A percentile compares a stretch with the other conserved stretches of the same genome.
phyloP scores from a whole-genome alignment of 1,140 invertebrate species.

The Halictus rubicundus region DNA sequence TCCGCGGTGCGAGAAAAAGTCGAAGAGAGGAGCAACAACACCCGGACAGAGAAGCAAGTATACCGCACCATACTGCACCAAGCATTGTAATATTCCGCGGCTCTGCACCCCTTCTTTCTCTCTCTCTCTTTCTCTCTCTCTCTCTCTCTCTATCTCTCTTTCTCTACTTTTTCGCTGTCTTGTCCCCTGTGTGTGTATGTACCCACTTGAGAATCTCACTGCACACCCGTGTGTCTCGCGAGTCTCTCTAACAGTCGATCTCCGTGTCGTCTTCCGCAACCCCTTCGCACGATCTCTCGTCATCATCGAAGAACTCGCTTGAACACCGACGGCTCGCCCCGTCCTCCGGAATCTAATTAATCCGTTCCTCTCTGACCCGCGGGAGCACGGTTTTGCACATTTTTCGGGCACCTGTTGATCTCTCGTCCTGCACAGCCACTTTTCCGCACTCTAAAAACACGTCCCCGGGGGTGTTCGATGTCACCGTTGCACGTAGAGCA shows the following conservation, averaged over 20 bases:
- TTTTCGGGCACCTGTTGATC: slow-evolving; percentile 53
- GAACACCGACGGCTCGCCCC: not conserved
- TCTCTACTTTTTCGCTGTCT: no score
- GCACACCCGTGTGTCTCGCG: no score
- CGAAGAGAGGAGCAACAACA: no score
- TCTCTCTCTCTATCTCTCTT: not conserved
- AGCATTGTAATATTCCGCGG: not conserved
- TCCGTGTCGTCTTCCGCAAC: no score
- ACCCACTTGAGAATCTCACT: no score
- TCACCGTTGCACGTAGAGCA: slow-evolving; percentile 37
- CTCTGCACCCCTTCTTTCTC: slow-evolving; percentile 2
- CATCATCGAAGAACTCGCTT: no score
- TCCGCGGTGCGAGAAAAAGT: no score
- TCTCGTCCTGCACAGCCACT: slow-evolving; percentile 42
- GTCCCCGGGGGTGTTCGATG: slow-evolving; percentile 27
- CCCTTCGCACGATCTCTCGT: no score
- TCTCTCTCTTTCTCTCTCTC: not conserved
- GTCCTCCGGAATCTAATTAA: slow-evolving; percentile 26
- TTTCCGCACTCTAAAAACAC: slow-evolving; percentile 41
- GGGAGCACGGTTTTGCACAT: slow-evolving; percentile 46
- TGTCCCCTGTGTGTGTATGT: not conserved
- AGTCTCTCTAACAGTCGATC: no score
- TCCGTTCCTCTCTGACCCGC: no score
- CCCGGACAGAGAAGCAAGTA: slow-evolving; percentile 32
- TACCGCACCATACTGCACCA: slow-evolving; percentile 5